These are phyloP conservation scores for Phycodurus eques DNA, from an alignment of 2,113 vertebrate genomes.

Conservation along the genomic window DNA sequence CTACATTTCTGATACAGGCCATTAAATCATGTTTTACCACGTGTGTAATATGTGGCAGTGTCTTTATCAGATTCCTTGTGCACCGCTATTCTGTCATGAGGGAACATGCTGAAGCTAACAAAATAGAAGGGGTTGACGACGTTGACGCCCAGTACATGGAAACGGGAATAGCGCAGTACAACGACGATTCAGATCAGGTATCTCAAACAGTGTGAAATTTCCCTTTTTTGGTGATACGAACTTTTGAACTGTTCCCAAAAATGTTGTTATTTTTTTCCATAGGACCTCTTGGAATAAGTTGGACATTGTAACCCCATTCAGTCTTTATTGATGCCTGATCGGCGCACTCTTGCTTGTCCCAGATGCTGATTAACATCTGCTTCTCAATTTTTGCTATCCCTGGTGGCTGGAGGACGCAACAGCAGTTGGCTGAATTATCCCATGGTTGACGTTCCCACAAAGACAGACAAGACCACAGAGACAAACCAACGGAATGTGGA, in stretches of 20 bases:
- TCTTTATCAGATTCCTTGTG: slow-evolving; percentile 84
- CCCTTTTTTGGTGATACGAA: neutral
- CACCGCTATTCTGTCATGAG: slow-evolving; percentile 88
- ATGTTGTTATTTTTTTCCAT: slow-evolving; percentile 13
- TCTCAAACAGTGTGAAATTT: neutral
- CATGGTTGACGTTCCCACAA: slow-evolving; percentile 24
- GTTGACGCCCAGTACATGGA: slow-evolving; percentile 65
- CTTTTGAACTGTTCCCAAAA: neutral
- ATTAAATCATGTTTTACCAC: neutral
- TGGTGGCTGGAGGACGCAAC: slow-evolving; percentile 41
- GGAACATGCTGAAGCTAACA: slow-evolving; percentile 82
- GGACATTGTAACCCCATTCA: slow-evolving; percentile 7
- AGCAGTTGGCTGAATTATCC: slow-evolving; percentile 13
- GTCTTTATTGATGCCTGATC: slow-evolving; percentile 28
- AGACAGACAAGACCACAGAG: neutral
- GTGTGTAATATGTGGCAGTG: neutral
- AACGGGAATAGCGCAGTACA: slow-evolving; percentile 75
- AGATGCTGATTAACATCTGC: slow-evolving; percentile 52
- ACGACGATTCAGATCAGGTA: slow-evolving; percentile 93
- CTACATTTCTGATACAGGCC: neutral
- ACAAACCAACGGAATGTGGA: slow-evolving; percentile 11
- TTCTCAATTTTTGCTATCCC: slow-evolving; percentile 38
- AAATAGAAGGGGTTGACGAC: slow-evolving; percentile 80
- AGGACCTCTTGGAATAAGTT: slow-evolving; percentile 67
- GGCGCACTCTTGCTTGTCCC: slow-evolving; percentile 34